Conservation (phyloP, 2,888 invertebrate genomes). For the Baccha elongata region DNA sequence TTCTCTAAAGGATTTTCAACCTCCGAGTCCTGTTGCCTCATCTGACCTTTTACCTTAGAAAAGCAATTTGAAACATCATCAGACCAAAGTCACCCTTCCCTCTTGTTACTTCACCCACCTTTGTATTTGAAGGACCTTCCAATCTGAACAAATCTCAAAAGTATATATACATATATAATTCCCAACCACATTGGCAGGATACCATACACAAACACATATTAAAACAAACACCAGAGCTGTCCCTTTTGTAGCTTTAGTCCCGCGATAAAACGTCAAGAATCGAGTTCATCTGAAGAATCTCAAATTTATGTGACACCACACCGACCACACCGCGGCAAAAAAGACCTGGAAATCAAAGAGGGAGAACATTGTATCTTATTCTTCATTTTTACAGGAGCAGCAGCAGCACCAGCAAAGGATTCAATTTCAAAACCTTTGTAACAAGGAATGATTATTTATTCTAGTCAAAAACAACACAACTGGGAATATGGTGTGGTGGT, state of each 20-base stretch:
- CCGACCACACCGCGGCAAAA: background rate
- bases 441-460: conserved; percentile 39
- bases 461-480: conserved; percentile 27
- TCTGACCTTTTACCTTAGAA: background rate
- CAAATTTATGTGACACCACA: conserved; percentile 50
- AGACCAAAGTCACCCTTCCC: background rate
- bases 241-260: conserved; percentile 10
- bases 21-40: background rate
- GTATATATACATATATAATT: background rate
- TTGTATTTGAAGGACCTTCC: background rate
- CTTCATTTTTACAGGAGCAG: background rate
- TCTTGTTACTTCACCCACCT: background rate
- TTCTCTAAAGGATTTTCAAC: background rate
- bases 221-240: background rate
- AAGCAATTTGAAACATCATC: background rate
- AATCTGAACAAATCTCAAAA: conserved; percentile 16
- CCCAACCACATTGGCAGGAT: background rate
- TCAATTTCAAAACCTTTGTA: conserved; percentile 38
- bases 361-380: background rate
- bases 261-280: conserved; percentile 40
- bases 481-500: background rate
- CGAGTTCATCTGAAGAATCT: conserved; percentile 32
- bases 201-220: background rate
- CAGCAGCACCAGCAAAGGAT: conserved; percentile 25
- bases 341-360: conserved; percentile 5